phyloP scores from a whole-genome alignment of 2,797 vertebrate genomes.

The Trachops cirrhosus region DNA sequence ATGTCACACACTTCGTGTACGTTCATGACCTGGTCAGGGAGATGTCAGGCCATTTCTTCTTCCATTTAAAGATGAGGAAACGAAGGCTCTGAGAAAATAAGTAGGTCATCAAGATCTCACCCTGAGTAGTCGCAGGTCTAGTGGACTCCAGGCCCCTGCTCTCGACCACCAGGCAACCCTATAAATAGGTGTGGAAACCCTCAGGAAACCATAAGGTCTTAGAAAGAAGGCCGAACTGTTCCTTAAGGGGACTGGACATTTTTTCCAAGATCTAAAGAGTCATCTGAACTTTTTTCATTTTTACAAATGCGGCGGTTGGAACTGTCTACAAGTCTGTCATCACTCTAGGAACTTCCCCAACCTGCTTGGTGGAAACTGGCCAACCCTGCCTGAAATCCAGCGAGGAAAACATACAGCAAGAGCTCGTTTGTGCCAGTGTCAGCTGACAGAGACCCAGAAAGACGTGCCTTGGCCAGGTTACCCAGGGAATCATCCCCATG shows the following conservation, averaged over 20 bases:
- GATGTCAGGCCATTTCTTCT: neutral
- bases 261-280: neutral
- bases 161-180: neutral
- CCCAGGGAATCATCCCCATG: neutral
- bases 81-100: neutral
- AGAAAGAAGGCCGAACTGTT: neutral
- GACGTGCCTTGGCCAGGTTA: neutral
- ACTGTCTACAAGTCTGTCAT: neutral
- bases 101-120: neutral
- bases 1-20: neutral
- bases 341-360: slow-evolving; percentile 15
- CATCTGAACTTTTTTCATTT: neutral
- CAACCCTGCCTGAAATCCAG: neutral
- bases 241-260: neutral
- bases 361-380: neutral
- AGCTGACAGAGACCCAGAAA: slow-evolving; percentile 33
- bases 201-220: neutral
- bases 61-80: neutral
- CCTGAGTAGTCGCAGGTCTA: neutral
- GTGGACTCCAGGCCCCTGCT: neutral
- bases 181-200: neutral
- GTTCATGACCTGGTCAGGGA: neutral
- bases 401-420: neutral
- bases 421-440: neutral
- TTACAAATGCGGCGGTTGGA: neutral